Evolutionary conservation across 1,140 invertebrate genomes (phyloP), one percentile per base, ranked within the genome.

Genomic region (Thaumatotibia leucotreta): DNA sequence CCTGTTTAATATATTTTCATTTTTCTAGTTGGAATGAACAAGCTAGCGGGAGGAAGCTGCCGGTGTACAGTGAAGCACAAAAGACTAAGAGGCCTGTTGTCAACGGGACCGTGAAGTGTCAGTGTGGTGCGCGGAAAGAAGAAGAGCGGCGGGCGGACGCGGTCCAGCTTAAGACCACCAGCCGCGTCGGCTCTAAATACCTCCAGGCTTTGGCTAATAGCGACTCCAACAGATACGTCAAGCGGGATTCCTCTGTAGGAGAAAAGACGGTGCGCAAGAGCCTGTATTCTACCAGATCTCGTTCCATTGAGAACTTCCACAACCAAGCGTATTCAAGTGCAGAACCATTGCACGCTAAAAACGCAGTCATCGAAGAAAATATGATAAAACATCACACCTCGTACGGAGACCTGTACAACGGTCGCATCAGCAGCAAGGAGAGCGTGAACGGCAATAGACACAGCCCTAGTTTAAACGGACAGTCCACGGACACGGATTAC

Each of bases 51-150:
- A 80, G 84, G 80, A 89, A 91, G 84, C 86, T 91, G 87, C 84
- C 86, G 80, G 82, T 79, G 67, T 87, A 88, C 65, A 91, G 82
- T 86, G 88, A 91, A 86, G 87, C 88, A 91, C 88, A 91, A 91
- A 91, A 91, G 82, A 86, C 86, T 80, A 91, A 84, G 72, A 84
- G 86, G 77, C 80, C 83, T 82, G 77, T 84, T 52, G 79, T 79
- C 73, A 89, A 90, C 80, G 86, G 86, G 76, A 80, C 78, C 64
- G 84, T 83, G 68, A 78, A 88, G 80, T 91, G 88, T 77, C 80
- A 85, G 79, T 91, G 88, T 72, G 85, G 86, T 75, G 83, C 79
- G 64, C 80, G 77, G 66, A 86, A 81, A 65, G 82, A 80, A 61
- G 78, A 78, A 4, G 64, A 76, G 70, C 68, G 61, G 68, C 66